Conservation (phyloP, 2,888 invertebrate genomes). For the Hydraecia micacea region DNA sequence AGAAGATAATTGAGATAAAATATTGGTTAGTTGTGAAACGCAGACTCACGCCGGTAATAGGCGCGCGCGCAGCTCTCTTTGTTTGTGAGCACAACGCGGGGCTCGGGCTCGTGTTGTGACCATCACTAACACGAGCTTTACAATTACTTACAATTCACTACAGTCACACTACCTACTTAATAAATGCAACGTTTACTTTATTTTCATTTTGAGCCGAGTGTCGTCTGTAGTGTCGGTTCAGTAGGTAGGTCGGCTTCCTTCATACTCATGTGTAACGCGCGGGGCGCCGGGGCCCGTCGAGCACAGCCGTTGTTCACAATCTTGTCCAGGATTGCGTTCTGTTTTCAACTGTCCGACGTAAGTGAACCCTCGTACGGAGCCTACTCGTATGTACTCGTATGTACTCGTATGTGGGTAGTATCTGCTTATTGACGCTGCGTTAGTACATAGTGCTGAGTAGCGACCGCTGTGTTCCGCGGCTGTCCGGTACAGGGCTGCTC, state of each 20-base stretch:
- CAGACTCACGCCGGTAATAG: constrained; percentile 58
- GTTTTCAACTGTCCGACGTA: neutral
- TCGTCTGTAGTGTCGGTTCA: neutral
- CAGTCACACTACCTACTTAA: neutral
- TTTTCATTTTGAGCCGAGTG: neutral
- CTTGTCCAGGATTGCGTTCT: neutral
- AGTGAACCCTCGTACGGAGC: neutral
- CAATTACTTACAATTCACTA: neutral
- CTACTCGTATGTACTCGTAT: no score
- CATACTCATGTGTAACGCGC: no score
- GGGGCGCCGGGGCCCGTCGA: no score
- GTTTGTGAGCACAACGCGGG: constrained; percentile 31
- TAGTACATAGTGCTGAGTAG: neutral
- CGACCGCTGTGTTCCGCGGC: neutral
- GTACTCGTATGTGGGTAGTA: neutral
- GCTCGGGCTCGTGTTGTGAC: constrained; percentile 1
- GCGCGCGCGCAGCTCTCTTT: constrained; percentile 49
- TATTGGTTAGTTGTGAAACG: constrained; percentile 61
- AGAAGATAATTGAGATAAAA: constrained; percentile 64
- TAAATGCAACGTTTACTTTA: neutral
- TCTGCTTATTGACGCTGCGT: no score
- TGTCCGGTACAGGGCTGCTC: constrained; percentile 6
- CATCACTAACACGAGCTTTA: neutral
- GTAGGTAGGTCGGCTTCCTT: neutral
- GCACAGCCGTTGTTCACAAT: neutral